phyloP scores from a whole-genome alignment of 2,888 invertebrate species.

The Drosophila kambysellisi region DNA sequence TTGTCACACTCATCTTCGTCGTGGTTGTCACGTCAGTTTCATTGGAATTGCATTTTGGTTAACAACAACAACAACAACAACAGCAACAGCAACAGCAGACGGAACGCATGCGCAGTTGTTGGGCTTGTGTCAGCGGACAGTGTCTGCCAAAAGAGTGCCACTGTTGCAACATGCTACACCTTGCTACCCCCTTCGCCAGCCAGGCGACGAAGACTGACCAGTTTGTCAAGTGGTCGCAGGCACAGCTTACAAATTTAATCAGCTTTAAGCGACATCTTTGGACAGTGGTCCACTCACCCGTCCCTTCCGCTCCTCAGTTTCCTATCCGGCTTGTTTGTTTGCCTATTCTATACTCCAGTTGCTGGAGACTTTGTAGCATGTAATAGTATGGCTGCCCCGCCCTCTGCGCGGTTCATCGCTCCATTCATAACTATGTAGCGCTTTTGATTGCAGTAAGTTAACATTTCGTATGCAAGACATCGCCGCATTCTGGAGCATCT shows the following conservation, averaged over 20 bases:
- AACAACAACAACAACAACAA: not conserved
- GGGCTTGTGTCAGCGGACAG: conserved; percentile 1
- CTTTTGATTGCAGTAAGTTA: conserved; percentile 69
- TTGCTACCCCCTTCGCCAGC: conserved; percentile 3
- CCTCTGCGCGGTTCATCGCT: not conserved
- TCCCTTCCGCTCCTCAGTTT: conserved; percentile 36
- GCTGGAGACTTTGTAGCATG: conserved; percentile 35
- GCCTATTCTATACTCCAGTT: conserved; percentile 32
- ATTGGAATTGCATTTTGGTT: conserved; percentile 74
- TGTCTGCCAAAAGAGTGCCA: conserved; percentile 5
- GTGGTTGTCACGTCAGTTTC: conserved; percentile 76
- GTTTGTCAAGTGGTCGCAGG: conserved; percentile 73
- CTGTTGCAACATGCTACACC: conserved; percentile 7
- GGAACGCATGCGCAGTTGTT: conserved; percentile 67
- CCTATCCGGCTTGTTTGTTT: not conserved
- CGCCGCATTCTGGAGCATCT: conserved; percentile 65
- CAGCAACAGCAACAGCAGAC: conserved; percentile 19
- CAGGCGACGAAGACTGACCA: conserved; percentile 48
- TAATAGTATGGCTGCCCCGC: not conserved
- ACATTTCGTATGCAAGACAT: conserved; percentile 72
- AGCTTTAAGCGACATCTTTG: conserved; percentile 63
- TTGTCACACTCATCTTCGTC: conserved; percentile 79
- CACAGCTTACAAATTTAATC: conserved; percentile 80
- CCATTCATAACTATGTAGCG: conserved; percentile 73
- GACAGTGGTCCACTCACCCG: conserved; percentile 7